Evolutionary conservation across 2,113 vertebrate genomes (phyloP), one percentile per base, ranked within the genome.

Genomic region (Lampris megalopsis): DNA sequence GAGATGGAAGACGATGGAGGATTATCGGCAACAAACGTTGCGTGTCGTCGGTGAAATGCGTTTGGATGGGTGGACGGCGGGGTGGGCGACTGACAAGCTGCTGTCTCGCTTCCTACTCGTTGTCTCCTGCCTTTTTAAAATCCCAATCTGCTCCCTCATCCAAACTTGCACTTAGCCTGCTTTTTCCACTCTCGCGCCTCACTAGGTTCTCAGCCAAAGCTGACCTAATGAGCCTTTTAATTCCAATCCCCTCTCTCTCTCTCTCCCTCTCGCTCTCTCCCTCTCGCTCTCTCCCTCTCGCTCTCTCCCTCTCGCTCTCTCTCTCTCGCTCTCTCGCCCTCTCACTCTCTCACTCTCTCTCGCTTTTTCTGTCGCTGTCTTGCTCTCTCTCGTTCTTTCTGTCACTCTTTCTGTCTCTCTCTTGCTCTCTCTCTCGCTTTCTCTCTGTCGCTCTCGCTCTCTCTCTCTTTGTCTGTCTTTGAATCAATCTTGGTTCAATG

Each of bases 11-110:
- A 49, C 35, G 24, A 9, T 36, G 89, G 82, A 89, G 87, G 88
- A 82, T 86, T 76, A 89, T 88, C 87, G 86, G 86, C 89, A 88
- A 58, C 80, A 77, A 88, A 80, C 63, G 2, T 35, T 72, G 62
- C 40, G 83, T 71, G 67, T 73, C 63, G 77, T 89, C 90, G 81
- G 81, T 86, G 84, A 68, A 85, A 81, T 67, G 83, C 38, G 82
- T 56, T 64, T 56, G 0, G 45, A 65, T 24, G 24, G 24, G 24
- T 24, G 24, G 73, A 78, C 70, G 75, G 81, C 48, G 49, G 11
- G 45, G 52, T 24, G 62, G 82, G 61, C 69, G 57, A 2, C 77
- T 84, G 84, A 86, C 85, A 88, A 86, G 87, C 68, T 83, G 80
- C 85, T 72, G 73, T 68, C 48, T 88, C 77, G 65, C 71, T 62